These are phyloP conservation scores for Pherbina coryleti DNA, from an alignment of 2,888 invertebrate genomes.

Conservation along the genomic window DNA sequence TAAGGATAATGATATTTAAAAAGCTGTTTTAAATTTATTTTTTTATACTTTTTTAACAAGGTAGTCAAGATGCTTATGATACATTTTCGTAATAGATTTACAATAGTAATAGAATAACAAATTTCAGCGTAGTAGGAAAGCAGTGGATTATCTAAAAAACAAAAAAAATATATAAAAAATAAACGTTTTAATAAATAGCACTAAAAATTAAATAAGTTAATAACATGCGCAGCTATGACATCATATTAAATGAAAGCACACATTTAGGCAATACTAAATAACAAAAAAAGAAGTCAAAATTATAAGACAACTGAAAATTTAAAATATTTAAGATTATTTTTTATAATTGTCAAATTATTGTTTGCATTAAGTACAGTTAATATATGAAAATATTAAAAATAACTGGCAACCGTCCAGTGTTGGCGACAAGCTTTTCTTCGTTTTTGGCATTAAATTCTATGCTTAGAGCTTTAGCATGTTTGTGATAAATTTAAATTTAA, in stretches of 20 bases:
- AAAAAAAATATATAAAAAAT: slow-evolving; percentile 43
- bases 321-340: background rate
- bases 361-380: background rate
- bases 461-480: slow-evolving; percentile 20
- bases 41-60: slow-evolving; percentile 34
- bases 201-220: slow-evolving; percentile 19
- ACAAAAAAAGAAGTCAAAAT: background rate
- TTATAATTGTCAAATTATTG: background rate
- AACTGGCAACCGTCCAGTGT: slow-evolving; percentile 64
- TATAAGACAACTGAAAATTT: background rate
- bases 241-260: background rate
- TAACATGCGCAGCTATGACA: slow-evolving; percentile 12
- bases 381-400: background rate
- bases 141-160: slow-evolving; percentile 30
- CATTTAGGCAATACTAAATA: slow-evolving; percentile 6
- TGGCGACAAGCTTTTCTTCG: slow-evolving; percentile 37
- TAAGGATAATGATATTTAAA: background rate
- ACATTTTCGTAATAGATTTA: slow-evolving; percentile 34
- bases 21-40: slow-evolving; percentile 28
- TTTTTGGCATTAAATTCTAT: slow-evolving; percentile 27
- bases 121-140: slow-evolving; percentile 51
- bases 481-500: slow-evolving; percentile 36
- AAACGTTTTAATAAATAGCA: slow-evolving; percentile 6
- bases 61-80: slow-evolving; percentile 5
- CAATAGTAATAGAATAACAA: slow-evolving; percentile 64